phyloP scores from a whole-genome alignment of 2,113 vertebrate genomes.

The Eurystomus gularis region DNA sequence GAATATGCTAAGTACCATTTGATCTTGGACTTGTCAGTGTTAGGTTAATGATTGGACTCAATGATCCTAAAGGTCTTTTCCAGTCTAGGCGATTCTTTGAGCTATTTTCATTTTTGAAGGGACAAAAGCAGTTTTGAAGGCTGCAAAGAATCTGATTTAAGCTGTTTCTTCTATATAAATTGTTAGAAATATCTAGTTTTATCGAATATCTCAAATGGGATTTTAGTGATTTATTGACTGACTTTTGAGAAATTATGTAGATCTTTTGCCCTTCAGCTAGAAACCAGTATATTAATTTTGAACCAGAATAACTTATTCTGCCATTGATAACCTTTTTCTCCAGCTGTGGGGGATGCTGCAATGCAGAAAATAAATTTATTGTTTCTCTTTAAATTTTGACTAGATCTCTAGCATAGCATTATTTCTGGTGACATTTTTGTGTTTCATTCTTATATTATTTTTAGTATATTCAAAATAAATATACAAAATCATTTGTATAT shows the following conservation, averaged over 20 bases:
- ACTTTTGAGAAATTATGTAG: background rate
- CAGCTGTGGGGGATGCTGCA: background rate
- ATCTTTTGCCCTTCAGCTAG: background rate
- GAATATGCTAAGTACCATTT: background rate
- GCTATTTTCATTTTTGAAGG: background rate
- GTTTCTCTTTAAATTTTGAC: background rate
- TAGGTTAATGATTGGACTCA: too few relatives aligned
- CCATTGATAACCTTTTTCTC: background rate
- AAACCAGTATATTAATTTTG: background rate
- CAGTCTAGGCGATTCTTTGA: background rate
- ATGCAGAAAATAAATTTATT: background rate
- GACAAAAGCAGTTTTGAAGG: background rate
- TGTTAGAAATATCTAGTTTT: background rate
- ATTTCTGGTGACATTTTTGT: background rate
- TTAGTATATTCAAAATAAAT: background rate
- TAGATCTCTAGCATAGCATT: background rate
- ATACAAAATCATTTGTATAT: background rate
- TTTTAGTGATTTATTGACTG: background rate
- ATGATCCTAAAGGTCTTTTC: too few relatives aligned
- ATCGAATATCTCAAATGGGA: background rate
- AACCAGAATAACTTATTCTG: background rate
- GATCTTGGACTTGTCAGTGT: too few relatives aligned
- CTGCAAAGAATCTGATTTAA: background rate
- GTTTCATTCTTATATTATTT: background rate
- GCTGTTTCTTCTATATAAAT: background rate